Evolutionary conservation across 2,113 vertebrate genomes (phyloP).

Genomic region (Xenopus borealis): DNA sequence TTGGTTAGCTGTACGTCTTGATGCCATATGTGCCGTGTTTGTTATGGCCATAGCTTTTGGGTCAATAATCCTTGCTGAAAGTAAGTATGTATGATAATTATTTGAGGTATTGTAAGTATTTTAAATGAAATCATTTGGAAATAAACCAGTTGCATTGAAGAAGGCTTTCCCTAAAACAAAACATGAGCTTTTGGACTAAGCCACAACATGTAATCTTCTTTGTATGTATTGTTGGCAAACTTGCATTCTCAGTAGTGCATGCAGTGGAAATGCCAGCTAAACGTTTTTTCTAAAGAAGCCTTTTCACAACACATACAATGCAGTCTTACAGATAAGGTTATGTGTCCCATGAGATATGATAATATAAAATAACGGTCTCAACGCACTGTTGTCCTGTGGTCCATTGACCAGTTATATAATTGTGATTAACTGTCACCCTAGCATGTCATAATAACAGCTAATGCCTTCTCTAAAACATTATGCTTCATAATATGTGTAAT

Average conservation of each 20-base stretch:
- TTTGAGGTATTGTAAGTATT: background rate
- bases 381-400: no score
- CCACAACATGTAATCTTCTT: background rate
- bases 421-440: no score
- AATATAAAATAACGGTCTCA: no score
- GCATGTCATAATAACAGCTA: no score
- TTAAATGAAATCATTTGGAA: background rate
- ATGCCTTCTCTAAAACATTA: no score
- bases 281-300: no score
- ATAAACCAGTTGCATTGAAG: background rate
- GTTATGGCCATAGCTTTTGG: conserved; percentile 80
- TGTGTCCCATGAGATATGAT: no score
- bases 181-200: background rate
- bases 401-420: no score
- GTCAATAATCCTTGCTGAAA: conserved; percentile 77
- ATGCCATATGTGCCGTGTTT: conserved; percentile 90
- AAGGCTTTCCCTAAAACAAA: background rate
- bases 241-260: background rate
- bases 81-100: conserved; percentile 67
- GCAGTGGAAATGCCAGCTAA: no score
- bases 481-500: no score
- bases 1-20: conserved; percentile 90
- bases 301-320: no score
- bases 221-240: background rate
- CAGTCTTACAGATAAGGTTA: no score